phyloP scores from a whole-genome alignment of 2,113 vertebrate species.

The Oophaga pumilio region DNA sequence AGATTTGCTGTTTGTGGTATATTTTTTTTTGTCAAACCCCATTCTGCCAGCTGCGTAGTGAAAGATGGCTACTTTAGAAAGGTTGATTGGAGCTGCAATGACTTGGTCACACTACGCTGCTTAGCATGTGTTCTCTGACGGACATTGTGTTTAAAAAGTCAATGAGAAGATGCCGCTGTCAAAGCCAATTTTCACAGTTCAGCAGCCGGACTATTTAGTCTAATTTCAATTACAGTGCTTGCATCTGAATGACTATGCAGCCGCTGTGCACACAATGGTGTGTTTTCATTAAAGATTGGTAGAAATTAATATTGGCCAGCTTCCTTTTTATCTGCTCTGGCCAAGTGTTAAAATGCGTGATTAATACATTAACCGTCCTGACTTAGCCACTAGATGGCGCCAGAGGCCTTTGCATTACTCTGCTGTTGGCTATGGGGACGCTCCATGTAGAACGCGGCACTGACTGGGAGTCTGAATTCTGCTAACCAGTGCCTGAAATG shows the following conservation, averaged over 20 bases:
- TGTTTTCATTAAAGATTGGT: background rate
- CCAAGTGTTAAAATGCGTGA: background rate
- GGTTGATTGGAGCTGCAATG: constrained; percentile 66
- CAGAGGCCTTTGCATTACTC: background rate
- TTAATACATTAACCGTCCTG: background rate
- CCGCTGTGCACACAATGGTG: background rate
- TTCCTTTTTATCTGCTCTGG: background rate
- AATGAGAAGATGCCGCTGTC: constrained; percentile 73
- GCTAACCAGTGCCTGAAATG: constrained; percentile 21
- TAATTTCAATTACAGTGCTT: background rate
- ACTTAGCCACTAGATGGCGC: constrained; percentile 33
- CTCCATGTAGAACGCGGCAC: background rate
- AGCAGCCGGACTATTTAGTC: constrained; percentile 61
- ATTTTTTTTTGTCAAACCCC: background rate
- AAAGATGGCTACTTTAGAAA: constrained; percentile 3
- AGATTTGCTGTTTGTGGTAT: background rate
- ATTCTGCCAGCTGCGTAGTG: too few species aligned
- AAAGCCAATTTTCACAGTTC: constrained; percentile 72
- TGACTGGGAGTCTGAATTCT: background rate
- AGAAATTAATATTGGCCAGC: background rate
- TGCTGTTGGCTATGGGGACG: background rate
- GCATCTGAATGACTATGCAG: background rate
- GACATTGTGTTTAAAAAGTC: constrained; percentile 65
- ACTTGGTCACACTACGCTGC: constrained; percentile 70
- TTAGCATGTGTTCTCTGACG: constrained; percentile 63